Conservation (phyloP, 2,888 invertebrate genomes). For the Limnephilus rhombicus region DNA sequence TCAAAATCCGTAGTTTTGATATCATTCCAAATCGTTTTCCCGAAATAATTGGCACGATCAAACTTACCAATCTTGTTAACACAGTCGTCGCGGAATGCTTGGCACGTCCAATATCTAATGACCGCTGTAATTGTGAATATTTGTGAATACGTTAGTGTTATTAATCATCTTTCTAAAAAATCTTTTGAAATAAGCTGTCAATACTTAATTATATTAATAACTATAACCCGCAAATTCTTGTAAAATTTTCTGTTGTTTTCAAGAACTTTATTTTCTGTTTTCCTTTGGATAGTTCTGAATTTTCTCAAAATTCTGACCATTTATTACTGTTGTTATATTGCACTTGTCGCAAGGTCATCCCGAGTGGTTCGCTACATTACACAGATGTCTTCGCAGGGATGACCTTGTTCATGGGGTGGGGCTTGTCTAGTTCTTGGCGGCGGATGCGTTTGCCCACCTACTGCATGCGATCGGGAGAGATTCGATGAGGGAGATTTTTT, state of each 20-base stretch:
- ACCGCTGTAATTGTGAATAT: not conserved
- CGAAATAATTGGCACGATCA: conserved; percentile 60
- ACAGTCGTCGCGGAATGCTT: not conserved
- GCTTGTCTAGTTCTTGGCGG: too few species aligned
- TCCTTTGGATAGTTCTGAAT: not conserved
- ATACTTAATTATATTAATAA: not conserved
- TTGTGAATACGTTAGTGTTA: not conserved
- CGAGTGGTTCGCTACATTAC: too few species aligned
- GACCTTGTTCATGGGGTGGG: too few species aligned
- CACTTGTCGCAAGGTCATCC: too few species aligned
- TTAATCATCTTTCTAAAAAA: not conserved
- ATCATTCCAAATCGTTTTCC: conserved; percentile 63
- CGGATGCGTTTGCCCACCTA: too few species aligned
- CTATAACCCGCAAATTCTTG: not conserved
- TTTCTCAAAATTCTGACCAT: too few species aligned
- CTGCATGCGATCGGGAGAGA: too few species aligned
- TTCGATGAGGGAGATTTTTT: too few species aligned
- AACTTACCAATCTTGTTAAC: not conserved
- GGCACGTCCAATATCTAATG: not conserved
- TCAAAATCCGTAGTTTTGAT: conserved; percentile 59
- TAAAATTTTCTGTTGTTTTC: not conserved
- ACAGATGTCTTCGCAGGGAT: too few species aligned
- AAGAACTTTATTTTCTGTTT: not conserved
- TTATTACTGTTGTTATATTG: too few species aligned
- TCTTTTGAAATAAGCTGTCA: not conserved